A percentile compares a stretch with the other conserved stretches of the same genome.
These are phyloP conservation scores for Anguilla japonica DNA, from an alignment of 2,113 vertebrate species.

Conservation along the genomic window DNA sequence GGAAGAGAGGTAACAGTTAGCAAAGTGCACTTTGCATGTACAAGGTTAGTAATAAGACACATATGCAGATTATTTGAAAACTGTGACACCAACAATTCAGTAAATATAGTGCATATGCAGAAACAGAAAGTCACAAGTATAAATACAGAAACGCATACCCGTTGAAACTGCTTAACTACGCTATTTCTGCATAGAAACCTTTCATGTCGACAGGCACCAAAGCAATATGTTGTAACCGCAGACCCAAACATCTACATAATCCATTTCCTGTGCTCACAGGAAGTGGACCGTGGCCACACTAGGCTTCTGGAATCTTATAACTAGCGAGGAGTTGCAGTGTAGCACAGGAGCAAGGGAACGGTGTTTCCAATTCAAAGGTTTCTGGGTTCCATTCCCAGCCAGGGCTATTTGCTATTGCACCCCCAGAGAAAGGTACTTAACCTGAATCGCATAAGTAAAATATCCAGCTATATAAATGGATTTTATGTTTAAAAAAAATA, in stretches of 20 bases:
- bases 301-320: not conserved
- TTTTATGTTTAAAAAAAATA: too few relatives aligned
- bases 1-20: constrained; percentile 3
- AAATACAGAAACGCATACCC: constrained; percentile 16
- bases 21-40: not conserved
- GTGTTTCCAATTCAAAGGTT: too few relatives aligned
- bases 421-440: too few relatives aligned
- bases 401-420: too few relatives aligned
- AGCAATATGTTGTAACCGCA: not conserved
- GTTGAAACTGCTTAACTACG: not conserved
- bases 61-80: not conserved
- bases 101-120: not conserved
- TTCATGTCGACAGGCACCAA: not conserved
- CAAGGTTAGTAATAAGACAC: not conserved
- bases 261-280: not conserved
- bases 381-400: too few relatives aligned
- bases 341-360: too few relatives aligned
- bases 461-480: too few relatives aligned
- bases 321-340: too few relatives aligned
- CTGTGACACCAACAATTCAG: not conserved
- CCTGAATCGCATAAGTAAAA: too few relatives aligned
- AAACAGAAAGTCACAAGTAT: constrained; percentile 21
- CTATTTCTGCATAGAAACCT: not conserved
- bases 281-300: not conserved
- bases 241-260: not conserved